phyloP scores from a whole-genome alignment of 35 echinoderm and acorn worm species.

The Anneissia japonica region DNA sequence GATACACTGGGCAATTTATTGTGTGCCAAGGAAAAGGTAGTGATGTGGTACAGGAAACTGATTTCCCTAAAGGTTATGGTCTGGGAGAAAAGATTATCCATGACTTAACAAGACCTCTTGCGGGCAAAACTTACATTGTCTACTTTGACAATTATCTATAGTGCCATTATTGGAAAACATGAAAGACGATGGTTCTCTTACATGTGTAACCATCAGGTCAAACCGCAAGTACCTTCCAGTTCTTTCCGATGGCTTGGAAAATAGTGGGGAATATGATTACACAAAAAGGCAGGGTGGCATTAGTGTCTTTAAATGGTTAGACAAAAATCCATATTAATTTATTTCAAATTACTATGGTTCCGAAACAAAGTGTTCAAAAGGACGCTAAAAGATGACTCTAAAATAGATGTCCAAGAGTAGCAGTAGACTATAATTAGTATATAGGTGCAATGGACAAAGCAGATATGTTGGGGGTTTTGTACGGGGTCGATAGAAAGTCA shows the following conservation, averaged over 20 bases:
- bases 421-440: conserved; percentile 20
- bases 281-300: too few relatives aligned
- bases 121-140: neutral
- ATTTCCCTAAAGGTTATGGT: neutral
- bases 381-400: conserved; percentile 10
- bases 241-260: too few relatives aligned
- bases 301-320: too few relatives aligned
- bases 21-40: conserved; percentile 26
- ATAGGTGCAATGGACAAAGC: conserved; percentile 32
- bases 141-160: conserved; percentile 27
- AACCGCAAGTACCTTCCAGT: too few relatives aligned
- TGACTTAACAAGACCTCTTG: neutral
- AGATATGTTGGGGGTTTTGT: conserved; percentile 23
- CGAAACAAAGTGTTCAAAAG: conserved; percentile 1
- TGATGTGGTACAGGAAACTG: neutral
- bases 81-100: conserved; percentile 35
- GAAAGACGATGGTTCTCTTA: conserved; percentile 6
- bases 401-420: conserved; percentile 22
- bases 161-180: conserved; percentile 16
- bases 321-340: conserved; percentile 23
- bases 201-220: conserved; percentile 13
- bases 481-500: conserved; percentile 26
- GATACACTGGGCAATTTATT: conserved; percentile 32
- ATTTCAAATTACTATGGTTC: conserved; percentile 7
- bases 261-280: too few relatives aligned